Evolutionary conservation across 2,797 vertebrate species (phyloP), one percentile per base, ranked within the genome.

Genomic region (Cynopterus sphinx): DNA sequence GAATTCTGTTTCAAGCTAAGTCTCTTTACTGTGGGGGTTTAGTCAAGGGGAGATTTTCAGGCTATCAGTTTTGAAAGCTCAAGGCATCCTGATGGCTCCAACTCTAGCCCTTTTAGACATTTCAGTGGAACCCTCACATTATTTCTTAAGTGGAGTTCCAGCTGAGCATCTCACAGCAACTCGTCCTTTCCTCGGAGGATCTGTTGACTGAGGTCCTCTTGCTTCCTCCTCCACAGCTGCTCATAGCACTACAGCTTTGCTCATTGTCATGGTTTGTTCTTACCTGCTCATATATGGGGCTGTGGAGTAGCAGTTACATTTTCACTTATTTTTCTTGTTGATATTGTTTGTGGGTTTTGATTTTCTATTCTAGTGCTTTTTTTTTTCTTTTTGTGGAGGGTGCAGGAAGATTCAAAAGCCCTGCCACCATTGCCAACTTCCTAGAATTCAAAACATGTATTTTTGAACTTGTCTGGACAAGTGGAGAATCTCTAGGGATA

Each of bases 401-500:
- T 61, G 22, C 8, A 19, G 9, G 13, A 19, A 95, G 73, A 83
- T 71, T 70, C 21, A 85, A 85, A 96, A 95, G 36, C 63, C 26
- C 95, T 90, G 51, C n/a, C 82, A 92, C 85, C 21, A 77, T 39
- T 68, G n/a, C n/a, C 65, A 41, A 83, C 78, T 91, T 94, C 31
- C 61, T 10, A 83, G 63, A 94, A 95, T 96, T 93, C 87, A 96
- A 92, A 96, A 75, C 78, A 63, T 96, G 53, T 88, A 89, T 77
- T 95, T 94, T 92, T 88, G 74, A 96, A 95, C 77, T 96, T 86
- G 59, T 87, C 71, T 96, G 90, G 83, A 92, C 93, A 96, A 95
- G 41, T 70, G 91, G 93, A 82, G 90, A 95, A 91, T 94, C 82
- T 98, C 78, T 89, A 43, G 92, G 65, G 90, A 77, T 91, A 36